Conservation (phyloP, 2,888 invertebrate species). For the Oxyteleia sp. region DNA sequence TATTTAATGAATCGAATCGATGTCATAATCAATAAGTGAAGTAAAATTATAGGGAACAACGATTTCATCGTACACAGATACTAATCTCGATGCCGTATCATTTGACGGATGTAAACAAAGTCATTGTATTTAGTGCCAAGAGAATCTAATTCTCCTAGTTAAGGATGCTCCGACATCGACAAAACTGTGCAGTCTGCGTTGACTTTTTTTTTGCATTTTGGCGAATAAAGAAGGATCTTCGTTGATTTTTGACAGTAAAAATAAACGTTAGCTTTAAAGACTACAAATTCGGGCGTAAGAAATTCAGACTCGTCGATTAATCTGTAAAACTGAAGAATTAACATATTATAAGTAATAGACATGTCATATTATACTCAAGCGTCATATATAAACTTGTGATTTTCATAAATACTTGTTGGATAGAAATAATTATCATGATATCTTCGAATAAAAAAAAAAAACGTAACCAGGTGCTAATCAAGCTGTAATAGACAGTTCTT, state of each 20-base stretch:
- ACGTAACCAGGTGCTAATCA: constrained; percentile 71
- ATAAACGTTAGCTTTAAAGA: constrained; percentile 44
- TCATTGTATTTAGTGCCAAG: constrained; percentile 73
- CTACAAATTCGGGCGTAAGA: constrained; percentile 42
- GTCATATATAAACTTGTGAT: constrained; percentile 73
- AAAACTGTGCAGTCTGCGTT: constrained; percentile 51
- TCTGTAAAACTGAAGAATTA: constrained; percentile 72
- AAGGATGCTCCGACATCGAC: constrained; percentile 66
- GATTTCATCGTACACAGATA: constrained; percentile 68
- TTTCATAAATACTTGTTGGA: constrained; percentile 74
- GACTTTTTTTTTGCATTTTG: constrained; percentile 28
- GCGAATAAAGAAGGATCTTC: constrained; percentile 18
- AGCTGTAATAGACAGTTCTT: constrained; percentile 68
- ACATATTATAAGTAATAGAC: constrained; percentile 68
- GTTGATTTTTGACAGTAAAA: constrained; percentile 37
- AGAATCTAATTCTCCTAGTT: constrained; percentile 73
- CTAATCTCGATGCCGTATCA: constrained; percentile 53
- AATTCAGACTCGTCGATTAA: constrained; percentile 63
- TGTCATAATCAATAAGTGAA: constrained; percentile 69
- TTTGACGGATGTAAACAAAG: constrained; percentile 51
- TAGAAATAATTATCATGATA: constrained; percentile 68
- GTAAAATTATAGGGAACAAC: constrained; percentile 71
- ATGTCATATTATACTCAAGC: constrained; percentile 69
- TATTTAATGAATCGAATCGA: constrained; percentile 73
- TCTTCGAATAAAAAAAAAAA: constrained; percentile 63